Evolutionary conservation across 2,888 invertebrate species (phyloP).

Genomic region (Chalcis sispes): DNA sequence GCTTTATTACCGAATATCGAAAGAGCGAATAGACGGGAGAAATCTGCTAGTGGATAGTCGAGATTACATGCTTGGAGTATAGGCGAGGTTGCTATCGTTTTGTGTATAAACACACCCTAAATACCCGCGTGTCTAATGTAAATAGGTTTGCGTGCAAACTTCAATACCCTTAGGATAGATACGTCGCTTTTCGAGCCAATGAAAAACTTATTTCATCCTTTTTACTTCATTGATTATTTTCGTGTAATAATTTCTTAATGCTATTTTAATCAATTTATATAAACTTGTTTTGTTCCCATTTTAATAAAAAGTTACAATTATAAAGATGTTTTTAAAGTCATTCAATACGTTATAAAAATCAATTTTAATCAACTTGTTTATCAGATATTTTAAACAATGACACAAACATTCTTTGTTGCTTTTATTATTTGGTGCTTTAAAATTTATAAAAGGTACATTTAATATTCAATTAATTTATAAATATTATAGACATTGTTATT

Average conservation of each 20-base stretch:
- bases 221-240: neutral
- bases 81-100: neutral
- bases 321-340: no score
- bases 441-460: no score
- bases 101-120: constrained; percentile 14
- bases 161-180: constrained; percentile 31
- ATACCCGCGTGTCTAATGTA: constrained; percentile 45
- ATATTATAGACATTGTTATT: no score
- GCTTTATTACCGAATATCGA: constrained; percentile 56
- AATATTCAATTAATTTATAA: no score
- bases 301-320: no score
- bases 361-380: no score
- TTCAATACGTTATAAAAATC: no score
- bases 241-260: neutral
- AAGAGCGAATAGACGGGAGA: constrained; percentile 21
- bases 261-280: neutral
- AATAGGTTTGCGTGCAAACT: constrained; percentile 43
- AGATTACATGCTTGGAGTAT: constrained; percentile 7
- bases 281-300: no score
- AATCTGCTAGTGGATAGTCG: constrained; percentile 13
- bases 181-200: neutral
- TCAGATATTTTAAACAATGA: no score
- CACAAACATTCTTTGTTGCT: no score
- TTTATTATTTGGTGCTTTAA: no score
- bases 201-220: constrained; percentile 12